A percentile compares a stretch with the other conserved stretches of the same genome.
phyloP scores from a whole-genome alignment of 2,113 vertebrate genomes.

The Peromyscus polionotus region DNA sequence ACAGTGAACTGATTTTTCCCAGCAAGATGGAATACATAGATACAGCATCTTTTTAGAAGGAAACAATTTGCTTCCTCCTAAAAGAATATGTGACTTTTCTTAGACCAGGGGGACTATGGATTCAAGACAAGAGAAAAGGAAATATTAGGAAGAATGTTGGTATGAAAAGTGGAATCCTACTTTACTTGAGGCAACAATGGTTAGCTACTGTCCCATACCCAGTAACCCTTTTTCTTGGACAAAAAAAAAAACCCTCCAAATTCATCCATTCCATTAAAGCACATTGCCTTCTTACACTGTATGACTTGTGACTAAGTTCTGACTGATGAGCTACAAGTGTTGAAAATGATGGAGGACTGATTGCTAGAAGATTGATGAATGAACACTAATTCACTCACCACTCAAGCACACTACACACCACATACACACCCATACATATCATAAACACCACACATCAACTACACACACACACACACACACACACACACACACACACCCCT shows the following conservation, averaged over 20 bases:
- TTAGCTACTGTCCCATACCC: background rate
- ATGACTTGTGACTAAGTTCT: background rate
- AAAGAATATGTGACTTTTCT: background rate
- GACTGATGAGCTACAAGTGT: background rate
- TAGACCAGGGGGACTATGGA: background rate
- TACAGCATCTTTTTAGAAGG: background rate
- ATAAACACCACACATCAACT: no score
- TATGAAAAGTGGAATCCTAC: background rate
- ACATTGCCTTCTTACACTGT: background rate
- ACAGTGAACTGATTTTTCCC: background rate
- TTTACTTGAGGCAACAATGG: background rate
- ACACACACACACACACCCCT: no score
- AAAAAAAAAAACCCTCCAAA: background rate
- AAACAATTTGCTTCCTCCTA: background rate
- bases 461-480: no score
- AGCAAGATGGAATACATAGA: background rate
- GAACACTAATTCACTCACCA: background rate
- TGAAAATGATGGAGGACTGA: background rate
- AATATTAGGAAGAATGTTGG: background rate
- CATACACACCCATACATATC: background rate
- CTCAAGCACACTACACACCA: background rate
- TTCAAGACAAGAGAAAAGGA: background rate
- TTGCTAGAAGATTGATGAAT: background rate
- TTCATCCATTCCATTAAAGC: background rate
- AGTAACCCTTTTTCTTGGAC: background rate